Evolutionary conservation across 2,888 invertebrate species (phyloP), one percentile per base, ranked within the genome.

Genomic region (Galeruca laticollis): DNA sequence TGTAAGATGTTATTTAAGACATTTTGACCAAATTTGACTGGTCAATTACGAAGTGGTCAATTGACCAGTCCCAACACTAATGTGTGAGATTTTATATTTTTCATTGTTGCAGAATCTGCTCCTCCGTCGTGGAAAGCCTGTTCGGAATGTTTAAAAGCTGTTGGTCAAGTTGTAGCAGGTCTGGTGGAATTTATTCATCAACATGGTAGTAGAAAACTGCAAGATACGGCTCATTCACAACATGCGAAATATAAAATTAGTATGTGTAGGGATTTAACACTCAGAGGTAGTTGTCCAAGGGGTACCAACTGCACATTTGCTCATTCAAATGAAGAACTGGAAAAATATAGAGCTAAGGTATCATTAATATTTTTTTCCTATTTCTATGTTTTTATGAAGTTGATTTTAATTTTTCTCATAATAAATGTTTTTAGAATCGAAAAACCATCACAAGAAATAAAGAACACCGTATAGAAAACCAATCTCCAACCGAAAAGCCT

Each of bases 241-340:
- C 87, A 93, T 82, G 88, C 90, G 13, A 94, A 94, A 82, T 96
- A 96, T 86, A 97, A 97, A 87, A 94, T 96, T 69, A 93, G 93
- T 80, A 92, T 97, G 91, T 97, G 97, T 78, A 89, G 97, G 0
- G 96, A 97, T 84, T 88, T 95, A 10, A 90, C 92, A 1, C 87
- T 92, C 26, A 88, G 94, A 13, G 92, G 94, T 0, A 92, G 90
- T 72, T 98, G 98, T 83, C 96, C 97, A 0, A 88, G 97, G 10
- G 95, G 96, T 4, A 90, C 90, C 52, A 92, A 92, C 78, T 98
- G 98, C 84, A 96, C 95, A 0, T 98, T 96, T 86, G 96, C 97
- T 6, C 97, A 98, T 84, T 94, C 94, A 0, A 94, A 94, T 75
- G 94, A 96, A 74, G 98, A 98, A 84, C 87, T 97, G 47, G 96